phyloP scores from a whole-genome alignment of 2,113 vertebrate genomes.

The Pogonocichla stellata region DNA sequence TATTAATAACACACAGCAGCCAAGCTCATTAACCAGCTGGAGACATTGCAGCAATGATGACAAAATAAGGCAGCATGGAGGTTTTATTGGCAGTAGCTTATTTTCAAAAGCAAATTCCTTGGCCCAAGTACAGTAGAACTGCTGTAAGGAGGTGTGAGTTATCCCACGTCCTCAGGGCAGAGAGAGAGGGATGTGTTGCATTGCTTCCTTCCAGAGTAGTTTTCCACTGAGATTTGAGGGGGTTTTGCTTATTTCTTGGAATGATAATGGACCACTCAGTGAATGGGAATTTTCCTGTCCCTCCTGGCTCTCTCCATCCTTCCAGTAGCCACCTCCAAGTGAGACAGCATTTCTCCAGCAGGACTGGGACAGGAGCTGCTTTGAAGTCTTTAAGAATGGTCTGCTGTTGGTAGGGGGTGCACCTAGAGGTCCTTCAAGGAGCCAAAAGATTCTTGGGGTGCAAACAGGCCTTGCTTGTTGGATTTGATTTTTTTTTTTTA shows the following conservation, averaged over 20 bases:
- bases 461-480: neutral
- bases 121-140: neutral
- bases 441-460: neutral
- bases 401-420: neutral
- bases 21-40: neutral
- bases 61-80: neutral
- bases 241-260: neutral
- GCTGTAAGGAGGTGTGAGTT: neutral
- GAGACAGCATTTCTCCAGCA: neutral
- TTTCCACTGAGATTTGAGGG: neutral
- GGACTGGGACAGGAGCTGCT: neutral
- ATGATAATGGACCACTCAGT: neutral
- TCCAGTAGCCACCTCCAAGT: fast-evolving
- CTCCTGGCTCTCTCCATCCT: neutral
- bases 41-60: neutral
- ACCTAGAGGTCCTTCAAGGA: neutral
- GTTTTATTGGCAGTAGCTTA: neutral
- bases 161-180: neutral
- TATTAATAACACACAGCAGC: neutral
- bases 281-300: neutral
- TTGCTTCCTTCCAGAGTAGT: neutral
- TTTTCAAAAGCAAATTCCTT: neutral
- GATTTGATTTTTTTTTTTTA: neutral
- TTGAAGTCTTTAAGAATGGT: neutral
- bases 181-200: neutral